These are phyloP conservation scores for Chaenocephalus aceratus DNA, from an alignment of 2,113 vertebrate genomes.

Conservation along the genomic window DNA sequence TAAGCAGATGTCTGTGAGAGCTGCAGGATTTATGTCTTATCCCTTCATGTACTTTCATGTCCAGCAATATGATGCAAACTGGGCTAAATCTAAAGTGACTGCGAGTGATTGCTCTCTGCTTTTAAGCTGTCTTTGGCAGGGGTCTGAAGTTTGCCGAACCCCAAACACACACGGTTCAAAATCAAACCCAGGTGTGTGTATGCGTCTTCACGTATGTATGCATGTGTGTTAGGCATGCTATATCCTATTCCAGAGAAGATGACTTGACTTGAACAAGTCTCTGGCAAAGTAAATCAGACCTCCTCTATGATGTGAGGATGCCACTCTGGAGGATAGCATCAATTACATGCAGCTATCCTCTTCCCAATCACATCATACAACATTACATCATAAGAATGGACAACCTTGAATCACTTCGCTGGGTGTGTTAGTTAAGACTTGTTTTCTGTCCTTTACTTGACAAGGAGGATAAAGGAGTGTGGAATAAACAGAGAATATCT, in stretches of 20 bases:
- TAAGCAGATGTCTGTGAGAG: constrained; percentile 12
- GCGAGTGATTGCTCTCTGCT: constrained; percentile 20
- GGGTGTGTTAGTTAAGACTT: background rate
- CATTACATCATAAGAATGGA: constrained; percentile 69
- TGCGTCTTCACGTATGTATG: constrained; percentile 12
- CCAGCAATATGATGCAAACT: constrained; percentile 48
- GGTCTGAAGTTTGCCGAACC: constrained; percentile 19
- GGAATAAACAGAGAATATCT: constrained; percentile 47
- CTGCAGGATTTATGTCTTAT: constrained; percentile 22
- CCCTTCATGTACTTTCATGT: constrained; percentile 44
- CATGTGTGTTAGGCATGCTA: constrained; percentile 20
- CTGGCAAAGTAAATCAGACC: constrained; percentile 74
- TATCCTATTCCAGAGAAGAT: constrained; percentile 62
- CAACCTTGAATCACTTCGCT: constrained; percentile 28
- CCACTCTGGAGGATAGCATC: constrained; percentile 61
- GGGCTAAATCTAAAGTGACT: constrained; percentile 36
- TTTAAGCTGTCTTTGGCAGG: constrained; percentile 26
- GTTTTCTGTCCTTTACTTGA: constrained; percentile 30
- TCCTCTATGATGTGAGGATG: constrained; percentile 55
- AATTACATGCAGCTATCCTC: constrained; percentile 48
- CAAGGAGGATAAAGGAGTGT: background rate
- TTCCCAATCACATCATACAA: constrained; percentile 12
- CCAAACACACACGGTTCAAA: constrained; percentile 47
- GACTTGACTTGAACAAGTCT: constrained; percentile 45
- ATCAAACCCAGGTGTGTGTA: constrained; percentile 75